These are phyloP conservation scores for Calephelis nemesis DNA, from an alignment of 1,140 invertebrate species.

Conservation along the genomic window DNA sequence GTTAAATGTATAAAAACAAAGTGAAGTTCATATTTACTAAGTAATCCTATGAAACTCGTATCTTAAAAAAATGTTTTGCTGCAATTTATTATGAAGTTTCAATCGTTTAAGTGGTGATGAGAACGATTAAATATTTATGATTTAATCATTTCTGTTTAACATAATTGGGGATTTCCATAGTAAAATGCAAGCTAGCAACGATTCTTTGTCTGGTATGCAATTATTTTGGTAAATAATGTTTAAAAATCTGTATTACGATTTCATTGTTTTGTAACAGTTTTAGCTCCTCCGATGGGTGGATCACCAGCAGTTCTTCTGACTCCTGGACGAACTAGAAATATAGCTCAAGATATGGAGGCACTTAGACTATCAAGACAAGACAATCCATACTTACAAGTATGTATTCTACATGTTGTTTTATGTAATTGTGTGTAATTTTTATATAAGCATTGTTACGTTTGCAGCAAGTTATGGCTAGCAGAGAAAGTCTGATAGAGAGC, in stretches of 20 bases:
- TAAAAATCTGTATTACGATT: conserved; percentile 20
- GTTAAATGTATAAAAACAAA: neutral
- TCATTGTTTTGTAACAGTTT: conserved; percentile 41
- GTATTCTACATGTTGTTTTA: conserved; percentile 16
- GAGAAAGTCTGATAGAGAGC: conserved; percentile 86
- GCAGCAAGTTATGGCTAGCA: conserved; percentile 86
- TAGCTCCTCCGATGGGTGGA: conserved; percentile 50
- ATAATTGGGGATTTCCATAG: neutral
- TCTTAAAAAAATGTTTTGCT: neutral
- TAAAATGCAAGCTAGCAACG: conserved; percentile 54
- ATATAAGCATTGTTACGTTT: conserved; percentile 40
- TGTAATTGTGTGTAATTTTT: conserved; percentile 23
- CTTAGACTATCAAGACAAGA: conserved; percentile 88
- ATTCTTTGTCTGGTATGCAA: conserved; percentile 11
- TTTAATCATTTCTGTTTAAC: neutral
- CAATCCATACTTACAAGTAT: conserved; percentile 89
- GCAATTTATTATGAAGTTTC: conserved; percentile 21
- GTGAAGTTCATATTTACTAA: neutral
- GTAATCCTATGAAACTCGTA: neutral
- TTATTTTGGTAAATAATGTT: neutral
- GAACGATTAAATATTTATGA: conserved; percentile 14
- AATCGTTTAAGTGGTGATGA: conserved; percentile 21
- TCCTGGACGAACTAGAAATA: conserved; percentile 86
- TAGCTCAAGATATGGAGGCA: conserved; percentile 91
- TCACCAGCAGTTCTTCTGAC: conserved; percentile 84